These are phyloP conservation scores for Mercenaria mercenaria DNA, from an alignment of 1,140 invertebrate genomes.

Conservation along the genomic window DNA sequence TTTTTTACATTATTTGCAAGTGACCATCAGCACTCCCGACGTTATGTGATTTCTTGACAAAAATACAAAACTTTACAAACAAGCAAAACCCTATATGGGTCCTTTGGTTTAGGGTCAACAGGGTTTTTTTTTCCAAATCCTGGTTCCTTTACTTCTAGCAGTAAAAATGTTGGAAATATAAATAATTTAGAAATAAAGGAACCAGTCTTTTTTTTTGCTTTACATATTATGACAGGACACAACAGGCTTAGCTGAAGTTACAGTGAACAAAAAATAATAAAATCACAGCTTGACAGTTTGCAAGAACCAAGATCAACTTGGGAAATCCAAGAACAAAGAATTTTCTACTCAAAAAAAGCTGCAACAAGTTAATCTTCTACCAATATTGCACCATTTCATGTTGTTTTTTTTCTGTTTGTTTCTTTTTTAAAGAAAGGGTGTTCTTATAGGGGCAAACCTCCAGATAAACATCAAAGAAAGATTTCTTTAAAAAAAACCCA, in stretches of 20 bases:
- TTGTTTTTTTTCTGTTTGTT: neutral
- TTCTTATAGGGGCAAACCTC: no score
- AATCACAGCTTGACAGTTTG: neutral
- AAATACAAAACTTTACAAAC: constrained; percentile 59
- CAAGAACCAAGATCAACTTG: constrained; percentile 24
- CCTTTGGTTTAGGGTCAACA: constrained; percentile 26
- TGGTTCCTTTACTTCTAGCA: constrained; percentile 36
- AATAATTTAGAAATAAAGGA: constrained; percentile 49
- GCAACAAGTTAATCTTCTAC: neutral
- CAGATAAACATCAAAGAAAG: no score
- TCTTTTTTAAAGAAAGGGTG: no score
- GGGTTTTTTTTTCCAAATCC: neutral
- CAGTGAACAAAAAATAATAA: neutral
- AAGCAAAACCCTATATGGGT: neutral
- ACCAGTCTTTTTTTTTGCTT: constrained; percentile 12
- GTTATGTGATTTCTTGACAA: constrained; percentile 54
- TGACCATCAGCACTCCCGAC: constrained; percentile 60
- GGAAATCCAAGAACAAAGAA: neutral
- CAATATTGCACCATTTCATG: neutral
- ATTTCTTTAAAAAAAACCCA: no score
- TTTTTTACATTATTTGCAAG: constrained; percentile 70
- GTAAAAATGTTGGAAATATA: constrained; percentile 65
- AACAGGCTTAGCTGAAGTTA: neutral
- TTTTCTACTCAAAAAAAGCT: neutral
- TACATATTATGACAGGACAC: neutral